These are phyloP conservation scores for Tamias sibiricus DNA, from an alignment of 2,113 vertebrate genomes.

Conservation along the genomic window DNA sequence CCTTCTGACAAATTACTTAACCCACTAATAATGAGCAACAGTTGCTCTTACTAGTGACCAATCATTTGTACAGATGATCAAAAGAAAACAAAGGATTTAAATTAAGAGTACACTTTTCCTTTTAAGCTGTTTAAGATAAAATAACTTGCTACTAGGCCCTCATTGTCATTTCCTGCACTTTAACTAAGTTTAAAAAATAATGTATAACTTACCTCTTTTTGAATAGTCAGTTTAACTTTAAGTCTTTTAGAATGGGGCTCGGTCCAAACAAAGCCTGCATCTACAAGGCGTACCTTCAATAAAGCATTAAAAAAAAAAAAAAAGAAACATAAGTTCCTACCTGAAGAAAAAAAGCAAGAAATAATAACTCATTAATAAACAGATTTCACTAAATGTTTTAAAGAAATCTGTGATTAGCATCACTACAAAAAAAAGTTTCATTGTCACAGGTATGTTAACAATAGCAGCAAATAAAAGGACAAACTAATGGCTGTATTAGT, in stretches of 20 bases:
- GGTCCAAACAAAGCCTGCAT: constrained; percentile 98
- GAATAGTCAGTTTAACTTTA: constrained; percentile 96
- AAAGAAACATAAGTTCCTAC: neutral
- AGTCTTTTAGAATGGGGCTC: constrained; percentile 99
- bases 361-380: neutral
- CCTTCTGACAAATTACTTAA: constrained; percentile 14
- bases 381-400: neutral
- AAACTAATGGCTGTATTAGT: neutral
- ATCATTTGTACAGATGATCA: neutral
- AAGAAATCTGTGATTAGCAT: neutral
- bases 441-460: neutral
- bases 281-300: constrained; percentile 94
- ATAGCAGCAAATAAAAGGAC: constrained; percentile 25
- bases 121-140: neutral
- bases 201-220: constrained; percentile 93
- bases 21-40: neutral
- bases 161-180: neutral
- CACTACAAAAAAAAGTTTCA: neutral
- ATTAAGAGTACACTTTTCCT: neutral
- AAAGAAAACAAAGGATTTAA: constrained; percentile 33
- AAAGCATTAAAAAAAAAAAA: constrained; percentile 48
- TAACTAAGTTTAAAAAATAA: neutral
- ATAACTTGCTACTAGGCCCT: neutral
- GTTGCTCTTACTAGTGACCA: neutral
- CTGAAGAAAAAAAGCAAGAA: neutral